Base-by-base conservation (phyloP, 2,797 vertebrate species). In the Syndactyla subalaris region DNA sequence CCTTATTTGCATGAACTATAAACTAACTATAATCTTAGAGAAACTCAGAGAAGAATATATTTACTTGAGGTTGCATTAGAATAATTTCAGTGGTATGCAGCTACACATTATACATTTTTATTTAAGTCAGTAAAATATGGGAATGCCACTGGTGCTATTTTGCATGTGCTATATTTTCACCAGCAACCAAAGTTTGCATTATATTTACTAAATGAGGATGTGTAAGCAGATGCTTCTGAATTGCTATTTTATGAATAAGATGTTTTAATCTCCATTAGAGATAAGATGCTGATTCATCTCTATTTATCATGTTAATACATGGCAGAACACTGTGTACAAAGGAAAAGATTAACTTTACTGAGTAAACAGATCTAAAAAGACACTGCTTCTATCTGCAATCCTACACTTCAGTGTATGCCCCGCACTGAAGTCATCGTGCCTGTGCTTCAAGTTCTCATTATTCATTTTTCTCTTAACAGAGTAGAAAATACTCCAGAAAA, bases 281-380 rank as follows among this genome's bases (percentile, higher is more conserved):
- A 72, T 59, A 84, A 68, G 41, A 39, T 39, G 57, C 75, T 68
- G 43, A 81, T 81, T 88, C 10, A 24, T 62, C 45, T 72, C 15
- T 15, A 62, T 54, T 85, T 86, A 59, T 66, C 66, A 17, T 82
- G 55, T 84, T 82, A 92, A 86, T 81, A 84, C 32, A 61, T 61
- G 30, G 12, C 15, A 23, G 46, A 87, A 79, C 20, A 62, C 39
- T 57, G 10, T 19, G 16, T 45, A 32, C 27, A 75, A 87, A 72
- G 36, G 17, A 92, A 87, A 81, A 71, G 5, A 24, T 90, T 74
- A 11, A 30, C 27, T 81, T 16, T 57, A 66, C 51, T 71, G 86
- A 90, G 14, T 30, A 80, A 57, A 52, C 6, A 71, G 13, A 46
- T 45, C n/a, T 72, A 51, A 86, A 88, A 85, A 58, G 16, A 41